Evolutionary conservation across 2,888 invertebrate species (phyloP), one percentile per base, ranked within the genome.

Genomic region (Pseudeuparius sepicola): DNA sequence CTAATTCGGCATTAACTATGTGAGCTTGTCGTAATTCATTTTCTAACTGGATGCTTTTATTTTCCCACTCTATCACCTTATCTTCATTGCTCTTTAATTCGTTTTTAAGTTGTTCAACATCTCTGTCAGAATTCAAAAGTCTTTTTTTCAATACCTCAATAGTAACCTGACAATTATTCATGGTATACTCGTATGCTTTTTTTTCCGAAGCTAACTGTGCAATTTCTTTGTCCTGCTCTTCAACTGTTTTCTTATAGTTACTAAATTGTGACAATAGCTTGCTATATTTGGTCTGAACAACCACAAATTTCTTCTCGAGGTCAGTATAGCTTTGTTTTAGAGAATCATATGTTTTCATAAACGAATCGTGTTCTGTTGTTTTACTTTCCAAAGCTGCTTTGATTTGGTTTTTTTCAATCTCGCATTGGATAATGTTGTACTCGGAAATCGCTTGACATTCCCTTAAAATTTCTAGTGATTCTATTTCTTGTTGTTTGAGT

Each of bases 111-210:
- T 66, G 65, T 48, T 73, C 73, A 2, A 74, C 63, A 51, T 73
- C 73, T 49, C 61, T 65, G 47, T 75, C 74, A 3, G 74, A 74
- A 46, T 71, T 66, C 30, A 72, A 61, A 31, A 75, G 53, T 11
- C 74, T 61, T 55, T 66, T 64, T 15, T 68, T 71, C 31, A 75
- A 51, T 3, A 73, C 72, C 49, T 73, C 68, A 9, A 75, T 70
- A 28, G 73, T 72, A 39, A 69, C 66, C 47, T 70, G 65, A 2
- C 69, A 71, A 10, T 70, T 70, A 16, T 62, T 65, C n/a, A 74
- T 57, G n/a, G 73, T 71, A 50, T 71, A 62, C 55, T 72, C 66
- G 52, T 70, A 74, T 36, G 67, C 65, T 37, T 63, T 65, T 43
- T 72, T 71, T 40, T 74, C 72, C 42, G 62, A 67, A 5, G 52